Evolutionary conservation across 2,113 vertebrate genomes (phyloP), one percentile per base, ranked within the genome.

Genomic region (Gnathonemus longibarbis): DNA sequence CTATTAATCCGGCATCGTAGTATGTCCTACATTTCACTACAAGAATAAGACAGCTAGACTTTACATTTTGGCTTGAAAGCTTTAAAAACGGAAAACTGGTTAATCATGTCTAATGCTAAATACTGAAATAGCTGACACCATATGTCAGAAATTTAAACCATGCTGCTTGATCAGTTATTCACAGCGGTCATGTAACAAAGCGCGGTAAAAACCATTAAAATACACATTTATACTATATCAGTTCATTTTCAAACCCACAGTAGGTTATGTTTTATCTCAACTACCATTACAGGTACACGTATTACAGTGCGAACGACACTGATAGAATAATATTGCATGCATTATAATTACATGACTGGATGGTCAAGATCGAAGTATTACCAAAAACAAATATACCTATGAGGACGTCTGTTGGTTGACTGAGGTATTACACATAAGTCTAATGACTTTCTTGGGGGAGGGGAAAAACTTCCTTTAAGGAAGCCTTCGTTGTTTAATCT

Each of bases 341-440:
- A 70, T 31, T 27, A 31, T 70, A 31, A 13, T 13, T 70, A 70
- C 62, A 27, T 10, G 62, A 70, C 9, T 31, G 62, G 10, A 77
- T 77, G 15, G 35, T 42, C 74, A 19, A 19, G 15, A 80, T 80
- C 7, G 39, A 42, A 42, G 35, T 42, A 42, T 19, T 80, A 19
- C 5, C 15, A 35, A 42, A 80, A 80, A 80, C 15, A 39, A 80
- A 42, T 24, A 80, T 80, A 39, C 17, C 35, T 42, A 17, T 13
- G 74, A 80, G 74, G 74, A 80, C 74, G 74, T 80, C 74, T 80
- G 17, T 80, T 80, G 74, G 74, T 80, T 42, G 74, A 80, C 74
- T 80, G 74, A 80, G 74, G 74, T 80, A 80, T 42, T 80, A 80
- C 74, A 80, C 35, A 39, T 39, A 74, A 35, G 35, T 77, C n/a